phyloP scores from a whole-genome alignment of 23 tunicate genomes.

The Trididemnum clinides region DNA sequence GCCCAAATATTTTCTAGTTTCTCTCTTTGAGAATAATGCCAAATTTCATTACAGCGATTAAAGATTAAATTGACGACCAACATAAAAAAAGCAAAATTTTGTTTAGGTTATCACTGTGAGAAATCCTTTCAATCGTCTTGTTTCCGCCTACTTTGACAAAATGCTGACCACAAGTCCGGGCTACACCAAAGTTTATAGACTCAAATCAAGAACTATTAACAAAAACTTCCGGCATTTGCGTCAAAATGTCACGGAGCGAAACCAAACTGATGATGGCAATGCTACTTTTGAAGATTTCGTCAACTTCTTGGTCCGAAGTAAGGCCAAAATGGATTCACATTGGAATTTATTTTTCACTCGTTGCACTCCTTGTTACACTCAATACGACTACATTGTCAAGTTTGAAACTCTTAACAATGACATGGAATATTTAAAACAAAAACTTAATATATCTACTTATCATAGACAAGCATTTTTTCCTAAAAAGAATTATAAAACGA shows the following conservation, averaged over 20 bases:
- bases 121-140: neutral
- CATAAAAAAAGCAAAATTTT: too few species aligned
- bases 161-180: neutral
- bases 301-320: neutral
- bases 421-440: too few species aligned
- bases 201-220: conserved; percentile 11
- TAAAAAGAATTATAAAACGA: neutral
- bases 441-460: neutral
- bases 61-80: too few species aligned
- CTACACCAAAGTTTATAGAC: neutral
- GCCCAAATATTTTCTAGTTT: too few species aligned
- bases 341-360: neutral
- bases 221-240: neutral
- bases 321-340: neutral
- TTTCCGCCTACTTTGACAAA: conserved; percentile 13
- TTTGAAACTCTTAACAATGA: conserved; percentile 19
- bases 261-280: neutral
- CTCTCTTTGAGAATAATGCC: too few species aligned
- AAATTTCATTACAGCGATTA: too few species aligned
- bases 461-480: conserved; percentile 25
- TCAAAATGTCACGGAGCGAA: neutral
- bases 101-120: neutral
- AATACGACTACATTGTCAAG: conserved; percentile 22
- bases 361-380: neutral
- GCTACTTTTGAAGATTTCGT: conserved; percentile 35